phyloP scores from a whole-genome alignment of 2,797 vertebrate genomes.

The Sarcoramphus papa region DNA sequence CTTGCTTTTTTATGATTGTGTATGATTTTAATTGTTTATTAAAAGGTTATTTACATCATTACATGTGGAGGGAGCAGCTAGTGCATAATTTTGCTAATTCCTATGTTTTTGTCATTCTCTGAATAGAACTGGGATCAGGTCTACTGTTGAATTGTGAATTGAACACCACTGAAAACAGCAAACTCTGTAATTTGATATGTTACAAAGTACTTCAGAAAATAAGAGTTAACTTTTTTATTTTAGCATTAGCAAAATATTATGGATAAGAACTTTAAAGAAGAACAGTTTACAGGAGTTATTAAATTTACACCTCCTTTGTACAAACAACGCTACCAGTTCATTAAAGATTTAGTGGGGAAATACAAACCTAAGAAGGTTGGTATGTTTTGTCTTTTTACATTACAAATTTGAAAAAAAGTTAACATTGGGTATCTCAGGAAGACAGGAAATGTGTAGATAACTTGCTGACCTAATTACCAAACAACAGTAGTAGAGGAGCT shows the following conservation, averaged over 20 bases:
- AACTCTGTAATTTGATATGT: not conserved
- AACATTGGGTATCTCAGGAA: not conserved
- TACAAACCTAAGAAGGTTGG: conserved; percentile 84
- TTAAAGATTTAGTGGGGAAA: conserved; percentile 82
- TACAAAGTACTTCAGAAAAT: not conserved
- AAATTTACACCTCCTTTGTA: conserved; percentile 86
- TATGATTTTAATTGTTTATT: not conserved
- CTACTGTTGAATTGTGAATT: not conserved
- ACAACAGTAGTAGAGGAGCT: not conserved
- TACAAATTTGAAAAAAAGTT: not conserved
- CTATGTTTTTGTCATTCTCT: not conserved
- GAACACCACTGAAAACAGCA: not conserved
- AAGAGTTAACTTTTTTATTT: not conserved
- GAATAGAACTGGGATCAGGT: not conserved
- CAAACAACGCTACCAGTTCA: conserved; percentile 84
- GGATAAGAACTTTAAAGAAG: conserved; percentile 32
- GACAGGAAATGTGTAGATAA: not conserved
- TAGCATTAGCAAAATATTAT: conserved; percentile 1
- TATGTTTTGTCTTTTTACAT: not conserved
- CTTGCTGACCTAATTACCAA: not conserved
- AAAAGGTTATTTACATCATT: not conserved
- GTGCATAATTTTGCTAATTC: not conserved
- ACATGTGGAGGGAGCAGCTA: not conserved
- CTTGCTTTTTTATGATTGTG: not conserved
- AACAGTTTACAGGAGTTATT: not conserved